Evolutionary conservation across 2,888 invertebrate genomes (phyloP), one percentile per base, ranked within the genome.

Genomic region (Elmis aenea): DNA sequence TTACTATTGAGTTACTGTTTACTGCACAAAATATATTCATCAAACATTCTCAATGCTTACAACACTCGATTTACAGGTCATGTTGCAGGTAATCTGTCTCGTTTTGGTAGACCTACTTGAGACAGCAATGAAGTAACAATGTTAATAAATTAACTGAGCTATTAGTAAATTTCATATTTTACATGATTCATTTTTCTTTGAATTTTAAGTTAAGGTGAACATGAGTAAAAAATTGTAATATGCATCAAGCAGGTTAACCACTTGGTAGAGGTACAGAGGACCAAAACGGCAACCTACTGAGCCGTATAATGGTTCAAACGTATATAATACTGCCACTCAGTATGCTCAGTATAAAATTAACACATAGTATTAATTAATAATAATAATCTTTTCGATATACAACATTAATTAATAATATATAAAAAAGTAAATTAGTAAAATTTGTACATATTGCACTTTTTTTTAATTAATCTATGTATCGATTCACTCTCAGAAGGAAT

Each of bases 381-480:
- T 59, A 55, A 50, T 55, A 54, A 53, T 62, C 57, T 54, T 61
- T 55, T 61, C 56, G 57, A 64, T 65, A 66, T 65, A 64, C 62
- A 64, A 59, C 57, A 58, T 57, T 66, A 66, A 61, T 58, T 59
- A 60, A 58, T 60, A 54, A 51, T 59, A 50, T 54, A 52, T 50
- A 53, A 47, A 42, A 42, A 49, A 29, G 35, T 29, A 66, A 66
- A 57, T 67, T 67, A 68, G 64, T 75, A 76, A 76, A 77, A 78
- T 79, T 79, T 79, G 78, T 79, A 79, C 78, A 79, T 79, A 79
- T 79, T 79, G 79, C 79, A 79, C 79, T 77, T 77, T 75, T 58
- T 77, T 75, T 57, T 59, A 58, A 62, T 59, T 59, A 59, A 56
- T 58, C 57, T 62, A 58, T 18, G 8, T 26, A 39, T 38, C 20